phyloP scores from a whole-genome alignment of 2,888 invertebrate genomes.

The Autographa pulchrina region DNA sequence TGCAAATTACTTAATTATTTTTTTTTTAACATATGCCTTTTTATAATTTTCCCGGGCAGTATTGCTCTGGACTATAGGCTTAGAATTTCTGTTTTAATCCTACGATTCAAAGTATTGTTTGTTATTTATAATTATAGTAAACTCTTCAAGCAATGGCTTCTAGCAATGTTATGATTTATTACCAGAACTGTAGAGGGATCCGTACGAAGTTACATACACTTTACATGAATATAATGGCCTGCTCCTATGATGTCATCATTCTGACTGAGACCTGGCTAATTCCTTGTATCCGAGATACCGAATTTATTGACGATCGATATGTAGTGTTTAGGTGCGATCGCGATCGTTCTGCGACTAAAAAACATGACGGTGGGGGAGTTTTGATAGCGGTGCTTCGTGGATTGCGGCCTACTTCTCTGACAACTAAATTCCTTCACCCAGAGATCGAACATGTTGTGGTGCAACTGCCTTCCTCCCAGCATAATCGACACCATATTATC shows the following conservation, averaged over 20 bases:
- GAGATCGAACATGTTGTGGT: slow-evolving; percentile 14
- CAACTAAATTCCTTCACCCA: background rate
- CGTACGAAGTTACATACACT: slow-evolving; percentile 11
- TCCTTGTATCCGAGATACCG: background rate
- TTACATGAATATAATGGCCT: slow-evolving; percentile 10
- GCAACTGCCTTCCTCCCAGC: background rate
- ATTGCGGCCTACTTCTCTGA: background rate
- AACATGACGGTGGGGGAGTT: slow-evolving; percentile 18
- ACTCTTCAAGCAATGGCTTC: background rate
- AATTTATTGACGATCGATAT: slow-evolving; percentile 15
- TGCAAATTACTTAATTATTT: too few relatives aligned
- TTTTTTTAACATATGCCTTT: too few relatives aligned
- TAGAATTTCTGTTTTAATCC: too few relatives aligned
- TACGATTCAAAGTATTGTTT: too few relatives aligned
- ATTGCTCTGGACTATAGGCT: too few relatives aligned
- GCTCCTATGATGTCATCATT: slow-evolving; percentile 9
- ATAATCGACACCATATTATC: slow-evolving; percentile 8
- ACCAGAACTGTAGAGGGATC: slow-evolving; percentile 7
- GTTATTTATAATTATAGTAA: too few relatives aligned
- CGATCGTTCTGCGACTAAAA: slow-evolving; percentile 10
- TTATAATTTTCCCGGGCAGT: too few relatives aligned
- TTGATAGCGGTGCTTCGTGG: slow-evolving; percentile 16
- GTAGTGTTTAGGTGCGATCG: slow-evolving; percentile 13
- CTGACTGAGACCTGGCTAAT: slow-evolving; percentile 15
- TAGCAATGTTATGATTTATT: slow-evolving; percentile 9